phyloP scores from a whole-genome alignment of 1,140 invertebrate genomes.

The Hypothenemus hampei region DNA sequence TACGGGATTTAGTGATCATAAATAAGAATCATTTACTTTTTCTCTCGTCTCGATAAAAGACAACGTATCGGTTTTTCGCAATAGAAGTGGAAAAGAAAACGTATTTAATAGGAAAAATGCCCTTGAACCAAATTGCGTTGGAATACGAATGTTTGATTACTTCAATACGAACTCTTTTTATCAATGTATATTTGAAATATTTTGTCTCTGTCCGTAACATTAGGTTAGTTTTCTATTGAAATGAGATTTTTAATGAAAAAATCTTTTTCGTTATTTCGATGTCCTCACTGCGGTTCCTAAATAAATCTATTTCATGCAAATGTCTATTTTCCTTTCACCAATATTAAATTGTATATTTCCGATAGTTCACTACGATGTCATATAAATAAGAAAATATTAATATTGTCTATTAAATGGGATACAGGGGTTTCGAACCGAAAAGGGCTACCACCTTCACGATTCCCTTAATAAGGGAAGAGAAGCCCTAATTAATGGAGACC shows the following conservation, averaged over 20 bases:
- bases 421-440: not conserved
- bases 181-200: not conserved
- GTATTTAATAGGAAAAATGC: no score
- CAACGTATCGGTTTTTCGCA: not conserved
- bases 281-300: not conserved
- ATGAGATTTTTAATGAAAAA: not conserved
- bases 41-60: not conserved
- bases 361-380: not conserved
- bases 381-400: no score
- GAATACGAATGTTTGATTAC: no score
- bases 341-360: not conserved
- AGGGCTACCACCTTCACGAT: not conserved
- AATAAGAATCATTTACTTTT: constrained; percentile 1
- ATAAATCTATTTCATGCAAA: not conserved
- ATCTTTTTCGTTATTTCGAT: not conserved
- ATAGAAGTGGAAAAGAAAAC: not conserved
- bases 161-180: not conserved
- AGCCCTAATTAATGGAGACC: constrained; percentile 3
- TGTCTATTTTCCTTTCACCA: not conserved
- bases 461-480: no score
- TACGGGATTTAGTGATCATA: constrained; percentile 8
- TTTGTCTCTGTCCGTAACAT: no score
- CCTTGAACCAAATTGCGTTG: no score
- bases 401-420: no score
- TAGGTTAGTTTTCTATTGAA: no score